A percentile compares a stretch with the other conserved stretches of the same genome.
phyloP scores from a whole-genome alignment of 2,797 vertebrate genomes.

The Crenichthys baileyi region DNA sequence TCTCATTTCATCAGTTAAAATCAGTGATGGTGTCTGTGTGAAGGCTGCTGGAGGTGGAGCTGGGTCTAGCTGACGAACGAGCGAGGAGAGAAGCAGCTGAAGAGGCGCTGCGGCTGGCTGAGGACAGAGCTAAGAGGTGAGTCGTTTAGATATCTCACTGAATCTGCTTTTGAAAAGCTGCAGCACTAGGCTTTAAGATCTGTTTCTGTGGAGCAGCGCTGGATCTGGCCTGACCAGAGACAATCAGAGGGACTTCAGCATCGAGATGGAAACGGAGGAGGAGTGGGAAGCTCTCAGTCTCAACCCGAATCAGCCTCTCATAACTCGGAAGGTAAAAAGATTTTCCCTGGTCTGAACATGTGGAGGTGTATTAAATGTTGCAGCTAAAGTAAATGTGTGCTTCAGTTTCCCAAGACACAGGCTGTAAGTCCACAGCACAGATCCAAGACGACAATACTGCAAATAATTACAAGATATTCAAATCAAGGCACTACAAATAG shows the following conservation, averaged over 20 bases:
- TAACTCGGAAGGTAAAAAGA: constrained; percentile 83
- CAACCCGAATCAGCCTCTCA: constrained; percentile 83
- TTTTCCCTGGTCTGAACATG: no score
- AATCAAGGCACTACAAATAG: no score
- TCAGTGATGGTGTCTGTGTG: constrained; percentile 10
- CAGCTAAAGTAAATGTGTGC: no score
- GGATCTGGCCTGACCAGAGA: constrained; percentile 71
- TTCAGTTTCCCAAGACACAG: no score
- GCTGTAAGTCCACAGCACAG: no score
- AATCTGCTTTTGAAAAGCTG: accelerated
- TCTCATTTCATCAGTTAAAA: not conserved
- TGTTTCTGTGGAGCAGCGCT: constrained; percentile 62
- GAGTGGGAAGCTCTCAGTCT: constrained; percentile 88
- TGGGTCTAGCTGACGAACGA: constrained; percentile 82
- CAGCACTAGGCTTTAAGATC: not conserved
- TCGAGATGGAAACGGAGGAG: constrained; percentile 89
- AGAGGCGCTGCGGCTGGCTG: constrained; percentile 82
- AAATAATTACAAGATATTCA: no score
- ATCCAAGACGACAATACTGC: no score
- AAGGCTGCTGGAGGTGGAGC: constrained; percentile 87
- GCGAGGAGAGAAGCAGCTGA: constrained; percentile 83
- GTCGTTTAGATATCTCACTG: not conserved
- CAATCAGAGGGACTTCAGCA: constrained; percentile 81
- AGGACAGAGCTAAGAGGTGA: constrained; percentile 82
- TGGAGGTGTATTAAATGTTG: no score